Evolutionary conservation across 2,113 vertebrate genomes (phyloP).

Genomic region (Anhinga rufa): DNA sequence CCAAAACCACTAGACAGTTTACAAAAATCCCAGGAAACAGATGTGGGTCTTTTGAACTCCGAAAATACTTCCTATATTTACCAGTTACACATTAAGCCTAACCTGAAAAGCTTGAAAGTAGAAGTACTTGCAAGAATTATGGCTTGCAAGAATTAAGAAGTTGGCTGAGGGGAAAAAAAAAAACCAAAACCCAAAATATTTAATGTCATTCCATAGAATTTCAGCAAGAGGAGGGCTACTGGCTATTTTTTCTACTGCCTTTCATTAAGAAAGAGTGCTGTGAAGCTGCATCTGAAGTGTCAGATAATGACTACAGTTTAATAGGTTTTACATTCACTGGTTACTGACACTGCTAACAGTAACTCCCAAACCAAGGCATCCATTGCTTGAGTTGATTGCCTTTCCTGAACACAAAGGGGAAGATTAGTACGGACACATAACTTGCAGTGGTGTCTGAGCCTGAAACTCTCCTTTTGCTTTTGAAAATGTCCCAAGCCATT

Average conservation of each 20-base stretch:
- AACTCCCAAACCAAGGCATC: not conserved
- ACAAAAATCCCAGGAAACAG: not conserved
- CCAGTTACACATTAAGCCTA: not conserved
- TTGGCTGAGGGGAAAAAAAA: too few species aligned
- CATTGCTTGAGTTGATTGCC: not conserved
- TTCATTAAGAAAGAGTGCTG: not conserved
- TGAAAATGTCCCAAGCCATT: not conserved
- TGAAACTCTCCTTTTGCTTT: not conserved
- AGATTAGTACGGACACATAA: not conserved
- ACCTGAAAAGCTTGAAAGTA: not conserved
- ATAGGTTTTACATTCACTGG: not conserved
- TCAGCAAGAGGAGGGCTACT: not conserved
- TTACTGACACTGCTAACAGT: not conserved
- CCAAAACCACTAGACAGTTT: not conserved
- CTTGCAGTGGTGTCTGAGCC: not conserved
- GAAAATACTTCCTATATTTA: not conserved
- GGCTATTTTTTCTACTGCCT: not conserved
- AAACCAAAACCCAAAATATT: not conserved
- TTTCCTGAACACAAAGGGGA: not conserved
- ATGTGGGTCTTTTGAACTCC: not conserved
- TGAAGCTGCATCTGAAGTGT: not conserved
- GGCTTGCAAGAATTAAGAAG: not conserved
- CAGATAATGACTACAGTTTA: not conserved
- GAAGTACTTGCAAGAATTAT: not conserved
- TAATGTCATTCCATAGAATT: not conserved